Conservation (phyloP, 92 coral and sea anemone species). For the Ricordea florida region DNA sequence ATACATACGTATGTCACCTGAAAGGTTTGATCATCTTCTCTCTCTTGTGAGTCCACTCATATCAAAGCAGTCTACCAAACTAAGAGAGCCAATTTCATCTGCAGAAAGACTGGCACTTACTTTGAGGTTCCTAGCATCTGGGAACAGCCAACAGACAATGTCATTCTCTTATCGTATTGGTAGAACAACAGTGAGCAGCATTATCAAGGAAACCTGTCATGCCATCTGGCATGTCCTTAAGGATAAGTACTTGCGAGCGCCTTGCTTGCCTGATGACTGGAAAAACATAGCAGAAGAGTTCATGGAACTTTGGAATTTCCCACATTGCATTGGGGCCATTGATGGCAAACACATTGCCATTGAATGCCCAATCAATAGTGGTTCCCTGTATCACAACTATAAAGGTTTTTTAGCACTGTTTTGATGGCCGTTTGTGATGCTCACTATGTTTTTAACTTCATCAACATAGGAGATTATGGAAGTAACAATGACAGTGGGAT, state of each 20-base stretch:
- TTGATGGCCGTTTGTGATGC: conserved; percentile 80
- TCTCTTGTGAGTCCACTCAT: conserved; percentile 56
- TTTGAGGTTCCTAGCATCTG: conserved; percentile 48
- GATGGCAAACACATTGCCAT: conserved; percentile 72
- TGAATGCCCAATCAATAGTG: conserved; percentile 60
- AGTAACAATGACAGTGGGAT: conserved; percentile 66
- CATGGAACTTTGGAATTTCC: conserved; percentile 66
- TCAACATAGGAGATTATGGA: conserved; percentile 70
- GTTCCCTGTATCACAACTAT: conserved; percentile 67
- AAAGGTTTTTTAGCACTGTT: conserved; percentile 65
- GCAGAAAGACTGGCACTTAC: conserved; percentile 64
- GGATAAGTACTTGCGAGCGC: conserved; percentile 56
- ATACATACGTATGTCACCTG: conserved; percentile 63
- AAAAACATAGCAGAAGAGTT: conserved; percentile 57
- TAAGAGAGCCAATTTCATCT: conserved; percentile 53
- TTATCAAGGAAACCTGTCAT: conserved; percentile 57
- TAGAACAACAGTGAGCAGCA: conserved; percentile 46
- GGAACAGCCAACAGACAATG: conserved; percentile 55
- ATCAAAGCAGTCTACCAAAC: conserved; percentile 30
- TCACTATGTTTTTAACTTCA: conserved; percentile 51
- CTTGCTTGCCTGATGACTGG: conserved; percentile 60
- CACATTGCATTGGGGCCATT: conserved; percentile 75
- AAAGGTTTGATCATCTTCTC: conserved; percentile 46
- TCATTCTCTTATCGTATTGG: conserved; percentile 56
- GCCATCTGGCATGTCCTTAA: conserved; percentile 66